A percentile compares a stretch with the other conserved stretches of the same genome.
These are phyloP conservation scores for Dipodomys ordii DNA, from an alignment of 2,113 vertebrate species.

Conservation along the genomic window DNA sequence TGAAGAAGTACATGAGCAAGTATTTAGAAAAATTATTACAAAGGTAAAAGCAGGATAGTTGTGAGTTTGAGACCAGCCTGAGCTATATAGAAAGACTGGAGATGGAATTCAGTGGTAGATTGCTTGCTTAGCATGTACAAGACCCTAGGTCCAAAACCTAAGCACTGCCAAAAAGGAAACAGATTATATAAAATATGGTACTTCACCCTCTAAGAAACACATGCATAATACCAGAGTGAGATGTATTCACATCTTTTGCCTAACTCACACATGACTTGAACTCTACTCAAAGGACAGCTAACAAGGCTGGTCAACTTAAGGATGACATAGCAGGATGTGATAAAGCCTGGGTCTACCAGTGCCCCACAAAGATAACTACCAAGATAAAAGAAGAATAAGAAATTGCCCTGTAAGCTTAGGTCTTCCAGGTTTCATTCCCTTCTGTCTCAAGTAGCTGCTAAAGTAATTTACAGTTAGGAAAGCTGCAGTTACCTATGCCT, in stretches of 20 bases:
- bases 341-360: background rate
- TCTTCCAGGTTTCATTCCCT: slow-evolving; percentile 51
- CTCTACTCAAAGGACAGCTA: slow-evolving; percentile 30
- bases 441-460: slow-evolving; percentile 63
- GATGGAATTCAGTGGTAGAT: too few species aligned
- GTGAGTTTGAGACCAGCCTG: too few species aligned
- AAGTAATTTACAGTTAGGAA: slow-evolving; percentile 70
- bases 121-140: too few species aligned
- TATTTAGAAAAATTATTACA: background rate
- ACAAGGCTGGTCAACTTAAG: slow-evolving; percentile 1
- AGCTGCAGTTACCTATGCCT: slow-evolving; percentile 44
- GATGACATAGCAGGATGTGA: background rate
- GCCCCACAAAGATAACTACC: background rate
- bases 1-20: background rate
- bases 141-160: too few species aligned
- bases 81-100: too few species aligned
- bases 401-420: background rate
- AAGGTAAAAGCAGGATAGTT: too few species aligned
- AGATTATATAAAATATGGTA: background rate
- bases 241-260: background rate
- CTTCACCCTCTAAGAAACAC: background rate
- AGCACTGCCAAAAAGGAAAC: background rate
- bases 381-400: background rate
- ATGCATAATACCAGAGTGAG: background rate
- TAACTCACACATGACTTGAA: slow-evolving; percentile 32